Conservation (phyloP, 2,113 vertebrate species). For the Camarhynchus parvulus region DNA sequence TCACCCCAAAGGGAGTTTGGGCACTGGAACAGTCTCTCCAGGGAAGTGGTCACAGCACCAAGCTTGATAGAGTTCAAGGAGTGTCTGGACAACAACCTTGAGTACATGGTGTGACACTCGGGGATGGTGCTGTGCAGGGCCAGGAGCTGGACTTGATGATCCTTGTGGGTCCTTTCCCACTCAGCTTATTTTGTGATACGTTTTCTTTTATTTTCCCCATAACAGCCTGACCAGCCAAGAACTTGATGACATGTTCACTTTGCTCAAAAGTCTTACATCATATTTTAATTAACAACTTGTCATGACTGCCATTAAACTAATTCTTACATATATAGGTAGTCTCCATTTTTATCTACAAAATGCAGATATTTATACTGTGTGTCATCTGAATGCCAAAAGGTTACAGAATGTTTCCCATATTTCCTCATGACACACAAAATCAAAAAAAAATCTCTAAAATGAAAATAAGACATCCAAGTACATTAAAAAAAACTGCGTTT, state of each 20-base stretch:
- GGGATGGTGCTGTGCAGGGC: neutral
- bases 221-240: neutral
- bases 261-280: neutral
- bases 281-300: neutral
- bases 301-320: neutral
- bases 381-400: neutral
- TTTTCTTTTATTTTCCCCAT: neutral
- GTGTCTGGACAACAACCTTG: neutral
- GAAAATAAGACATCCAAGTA: neutral
- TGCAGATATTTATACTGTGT: neutral
- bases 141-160: neutral
- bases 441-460: neutral
- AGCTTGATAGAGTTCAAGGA: neutral
- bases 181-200: accelerated
- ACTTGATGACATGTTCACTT: neutral
- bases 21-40: neutral
- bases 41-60: neutral
- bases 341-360: neutral
- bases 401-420: neutral
- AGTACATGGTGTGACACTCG: neutral
- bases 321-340: neutral
- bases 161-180: neutral
- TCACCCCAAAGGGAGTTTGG: neutral
- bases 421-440: neutral
- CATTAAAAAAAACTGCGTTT: neutral